Base-by-base conservation (phyloP, 2,888 invertebrate genomes). In the Tethea ocularis region DNA sequence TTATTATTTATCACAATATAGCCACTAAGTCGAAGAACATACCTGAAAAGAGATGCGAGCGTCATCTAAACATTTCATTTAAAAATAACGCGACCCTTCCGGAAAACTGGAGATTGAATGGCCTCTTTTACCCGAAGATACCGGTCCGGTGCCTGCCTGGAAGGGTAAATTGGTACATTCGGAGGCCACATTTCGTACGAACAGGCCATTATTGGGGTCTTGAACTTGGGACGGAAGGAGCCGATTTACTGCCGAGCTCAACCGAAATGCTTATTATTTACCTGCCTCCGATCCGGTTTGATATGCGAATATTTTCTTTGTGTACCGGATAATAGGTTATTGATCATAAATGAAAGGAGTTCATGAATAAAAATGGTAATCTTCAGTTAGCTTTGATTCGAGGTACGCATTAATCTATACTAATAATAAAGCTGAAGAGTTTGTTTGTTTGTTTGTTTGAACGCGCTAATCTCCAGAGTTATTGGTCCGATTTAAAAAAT, bases 161-260 rank as follows among this genome's bases (percentile, higher is more conserved):
- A 82, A 82, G 81, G 84, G 84, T 84, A 85, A 84, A 85, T 83
- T 76, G 84, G 82, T 80, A 77, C 78, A 74, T 83, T 83, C 75
- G 75, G 78, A 77, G 75, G 76, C 78, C 76, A 79, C 83, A 83
- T 83, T 85, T 82, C 72, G 82, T 83, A 78, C 78, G 77, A 74
- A 78, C 77, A 71, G 73, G 68, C 77, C 71, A 79, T 85, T 86
- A 86, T 83, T 81, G 77, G 77, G 80, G 82, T 75, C 78, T 76
- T 77, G 82, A 79, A 78, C 78, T 74, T 67, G 67, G 68, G 72
- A 65, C 68, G 68, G 71, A 72, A 77, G 69, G 69, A 67, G 71
- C 65, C 77, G 75, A 79, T 84, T 82, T 79, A 77, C 69, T 66
- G 66, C 64, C 60, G 62, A 69, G 67, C 66, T 66, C 61, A 62